Conservation (phyloP, 2,888 invertebrate species). For the Pachliopta kotzebuea region DNA sequence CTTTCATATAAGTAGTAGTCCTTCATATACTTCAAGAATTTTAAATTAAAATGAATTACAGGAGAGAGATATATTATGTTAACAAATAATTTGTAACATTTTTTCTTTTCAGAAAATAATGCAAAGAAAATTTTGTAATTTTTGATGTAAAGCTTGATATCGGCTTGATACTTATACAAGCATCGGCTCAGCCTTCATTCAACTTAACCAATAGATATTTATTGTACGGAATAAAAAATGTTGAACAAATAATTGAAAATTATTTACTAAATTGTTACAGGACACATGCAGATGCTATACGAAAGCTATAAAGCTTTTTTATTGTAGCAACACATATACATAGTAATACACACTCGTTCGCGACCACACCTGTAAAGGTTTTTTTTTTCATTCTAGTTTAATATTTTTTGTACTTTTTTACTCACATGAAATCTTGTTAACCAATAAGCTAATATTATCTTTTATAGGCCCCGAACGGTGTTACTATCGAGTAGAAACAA, state of each 20-base stretch:
- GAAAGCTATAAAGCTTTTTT: constrained; percentile 63
- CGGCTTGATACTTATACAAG: no score
- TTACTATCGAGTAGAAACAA: constrained; percentile 18
- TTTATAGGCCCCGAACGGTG: constrained; percentile 30
- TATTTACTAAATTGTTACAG: constrained; percentile 26
- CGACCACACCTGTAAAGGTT: constrained; percentile 33
- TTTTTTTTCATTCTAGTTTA: neutral
- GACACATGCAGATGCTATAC: constrained; percentile 65
- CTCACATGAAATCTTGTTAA: neutral
- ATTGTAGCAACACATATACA: constrained; percentile 53
- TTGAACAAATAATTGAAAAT: neutral
- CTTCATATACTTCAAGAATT: no score
- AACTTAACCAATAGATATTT: neutral
- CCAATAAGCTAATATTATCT: constrained; percentile 17
- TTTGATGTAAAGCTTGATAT: no score
- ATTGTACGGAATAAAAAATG: neutral
- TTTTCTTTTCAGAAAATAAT: neutral
- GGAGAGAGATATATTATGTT: no score
- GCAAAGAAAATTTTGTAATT: no score
- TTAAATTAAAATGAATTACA: no score
- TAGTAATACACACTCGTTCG: constrained; percentile 43
- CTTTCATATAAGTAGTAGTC: no score
- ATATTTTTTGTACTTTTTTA: constrained; percentile 4
- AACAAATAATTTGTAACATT: neutral
- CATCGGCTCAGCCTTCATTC: neutral